A percentile compares a stretch with the other conserved stretches of the same genome.
Evolutionary conservation across 1,140 invertebrate genomes (phyloP).

Genomic region (Bradysia coprophila): DNA sequence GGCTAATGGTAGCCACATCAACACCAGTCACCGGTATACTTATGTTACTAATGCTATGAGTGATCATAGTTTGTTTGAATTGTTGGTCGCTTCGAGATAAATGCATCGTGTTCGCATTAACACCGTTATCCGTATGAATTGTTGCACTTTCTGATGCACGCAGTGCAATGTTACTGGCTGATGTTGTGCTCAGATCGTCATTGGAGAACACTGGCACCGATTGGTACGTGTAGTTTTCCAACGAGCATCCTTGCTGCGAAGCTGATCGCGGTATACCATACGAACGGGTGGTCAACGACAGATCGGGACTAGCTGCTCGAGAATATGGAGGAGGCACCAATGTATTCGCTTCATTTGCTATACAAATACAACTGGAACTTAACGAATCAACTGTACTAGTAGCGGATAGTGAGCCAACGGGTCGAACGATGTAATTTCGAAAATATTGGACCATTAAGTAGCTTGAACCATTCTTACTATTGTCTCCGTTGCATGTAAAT

Average conservation of each 20-base stretch:
- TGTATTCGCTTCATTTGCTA: constrained; percentile 60
- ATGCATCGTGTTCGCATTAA: constrained; percentile 1
- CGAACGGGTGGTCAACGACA: constrained; percentile 8
- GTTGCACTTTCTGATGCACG: constrained; percentile 3
- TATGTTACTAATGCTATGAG: constrained; percentile 1
- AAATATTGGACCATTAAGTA: constrained; percentile 70
- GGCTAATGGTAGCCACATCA: neutral
- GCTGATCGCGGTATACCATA: constrained; percentile 16
- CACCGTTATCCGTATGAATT: neutral
- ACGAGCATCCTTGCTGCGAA: constrained; percentile 13
- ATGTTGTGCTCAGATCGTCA: neutral
- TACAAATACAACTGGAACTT: constrained; percentile 66
- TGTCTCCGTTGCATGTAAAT: constrained; percentile 48
- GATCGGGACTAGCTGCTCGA: constrained; percentile 51
- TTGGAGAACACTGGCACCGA: neutral
- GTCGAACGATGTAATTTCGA: constrained; percentile 48
- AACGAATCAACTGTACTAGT: constrained; percentile 65
- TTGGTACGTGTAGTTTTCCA: neutral
- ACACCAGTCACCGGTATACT: neutral
- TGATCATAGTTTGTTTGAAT: constrained; percentile 8
- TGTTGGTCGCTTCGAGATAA: constrained; percentile 21
- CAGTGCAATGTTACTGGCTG: too few species aligned
- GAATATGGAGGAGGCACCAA: constrained; percentile 64
- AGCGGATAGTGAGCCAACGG: constrained; percentile 51
- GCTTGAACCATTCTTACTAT: constrained; percentile 41